phyloP scores from a whole-genome alignment of 2,113 vertebrate genomes.

The Charadrius vociferus region DNA sequence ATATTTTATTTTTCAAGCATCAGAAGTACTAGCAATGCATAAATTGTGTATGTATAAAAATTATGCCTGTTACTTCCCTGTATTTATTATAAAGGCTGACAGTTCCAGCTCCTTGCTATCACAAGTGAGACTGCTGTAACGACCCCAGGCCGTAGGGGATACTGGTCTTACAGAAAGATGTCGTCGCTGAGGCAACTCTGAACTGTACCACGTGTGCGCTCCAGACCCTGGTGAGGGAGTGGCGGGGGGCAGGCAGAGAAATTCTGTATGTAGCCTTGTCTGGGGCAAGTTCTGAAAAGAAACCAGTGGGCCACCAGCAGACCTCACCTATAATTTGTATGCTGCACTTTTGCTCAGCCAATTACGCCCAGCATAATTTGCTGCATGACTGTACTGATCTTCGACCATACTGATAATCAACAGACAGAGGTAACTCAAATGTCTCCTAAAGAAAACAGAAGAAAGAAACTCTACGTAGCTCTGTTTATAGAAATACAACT shows the following conservation, averaged over 20 bases:
- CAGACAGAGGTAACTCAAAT: neutral
- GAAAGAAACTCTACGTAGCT: neutral
- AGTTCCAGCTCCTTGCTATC: neutral
- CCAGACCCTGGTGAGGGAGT: rapidly evolving
- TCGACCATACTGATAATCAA: neutral
- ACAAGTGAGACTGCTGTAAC: neutral
- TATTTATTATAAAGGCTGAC: neutral
- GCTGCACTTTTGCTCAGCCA: neutral
- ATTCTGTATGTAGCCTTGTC: neutral
- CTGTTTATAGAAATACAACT: neutral
- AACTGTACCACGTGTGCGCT: neutral
- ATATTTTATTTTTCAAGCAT: neutral
- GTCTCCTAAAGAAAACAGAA: neutral
- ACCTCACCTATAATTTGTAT: neutral
- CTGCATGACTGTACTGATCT: neutral
- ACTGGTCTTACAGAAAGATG: neutral
- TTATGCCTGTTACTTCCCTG: neutral
- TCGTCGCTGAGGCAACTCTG: neutral
- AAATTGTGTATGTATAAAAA: neutral
- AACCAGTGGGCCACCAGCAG: neutral
- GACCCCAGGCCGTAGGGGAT: neutral
- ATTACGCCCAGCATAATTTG: neutral
- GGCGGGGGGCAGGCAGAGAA: neutral
- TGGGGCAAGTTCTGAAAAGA: neutral
- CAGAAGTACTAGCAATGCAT: neutral